Base-by-base conservation (phyloP, 1,140 invertebrate species). In the Coelopa frigida region DNA sequence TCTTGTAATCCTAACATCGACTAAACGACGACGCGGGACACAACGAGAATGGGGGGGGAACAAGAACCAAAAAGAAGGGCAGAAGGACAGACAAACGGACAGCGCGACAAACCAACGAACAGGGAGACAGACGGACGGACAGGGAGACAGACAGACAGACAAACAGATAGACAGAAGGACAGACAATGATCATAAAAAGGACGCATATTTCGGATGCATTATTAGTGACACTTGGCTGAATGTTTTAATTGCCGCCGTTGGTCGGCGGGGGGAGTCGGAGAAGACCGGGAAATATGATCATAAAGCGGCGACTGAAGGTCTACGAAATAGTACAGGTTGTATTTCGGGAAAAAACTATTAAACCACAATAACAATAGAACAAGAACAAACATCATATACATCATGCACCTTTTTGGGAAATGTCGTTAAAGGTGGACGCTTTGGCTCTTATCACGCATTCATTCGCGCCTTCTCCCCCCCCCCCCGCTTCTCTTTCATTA, bases 301-400 rank as follows among this genome's bases (percentile, higher is more conserved):
- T 29, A 29, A 29, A 7, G n/a, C 7, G 32, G 32, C n/a, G n/a
- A n/a, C n/a, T n/a, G n/a, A n/a, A n/a, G n/a, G n/a, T n/a, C n/a
- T n/a, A n/a, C n/a, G n/a, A n/a, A n/a, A n/a, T n/a, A n/a, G n/a
- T n/a, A n/a, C n/a, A n/a, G n/a, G 7, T 29, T 29, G 7, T 29
- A 29, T 29, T 7, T 8, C 27, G n/a, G n/a, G 27, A 7, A 29
- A 29, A 29, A 7, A n/a, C n/a, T 7, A 29, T 29, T 29, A 29
- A 29, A 29, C n/a, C 27, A n/a, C 40, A 42, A 29, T 42, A 42
- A 42, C 27, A 17, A 17, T 31, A 24, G 35, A 42, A 29, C 29
- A 33, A 8, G n/a, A 29, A n/a, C 14, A 37, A 37, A 17, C 35
- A 37, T 20, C 14, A 29, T 23, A 22, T 40, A 24, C 4, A 11